These are phyloP conservation scores for Ricordea florida DNA, from an alignment of 92 coral and sea anemone genomes.

Conservation along the genomic window DNA sequence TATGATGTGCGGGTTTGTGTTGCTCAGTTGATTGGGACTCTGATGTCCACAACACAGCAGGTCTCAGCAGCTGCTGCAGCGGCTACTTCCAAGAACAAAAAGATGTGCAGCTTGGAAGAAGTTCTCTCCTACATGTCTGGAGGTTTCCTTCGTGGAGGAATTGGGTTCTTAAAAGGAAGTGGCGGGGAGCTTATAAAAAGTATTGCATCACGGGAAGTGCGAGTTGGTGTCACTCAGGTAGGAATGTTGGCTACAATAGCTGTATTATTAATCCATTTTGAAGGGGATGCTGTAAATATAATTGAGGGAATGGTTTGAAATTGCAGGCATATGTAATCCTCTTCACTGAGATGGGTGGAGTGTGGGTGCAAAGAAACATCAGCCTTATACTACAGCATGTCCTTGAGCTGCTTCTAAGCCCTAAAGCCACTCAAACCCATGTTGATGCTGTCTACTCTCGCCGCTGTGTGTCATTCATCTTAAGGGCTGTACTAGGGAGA, in stretches of 20 bases:
- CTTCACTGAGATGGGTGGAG: conserved; percentile 97
- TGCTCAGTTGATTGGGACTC: conserved; percentile 85
- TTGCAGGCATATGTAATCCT: conserved; percentile 88
- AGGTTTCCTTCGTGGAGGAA: conserved; percentile 96
- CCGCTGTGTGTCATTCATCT: conserved; percentile 90
- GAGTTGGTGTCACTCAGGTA: conserved; percentile 99
- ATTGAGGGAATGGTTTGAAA: not conserved
- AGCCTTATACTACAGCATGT: conserved; percentile 84
- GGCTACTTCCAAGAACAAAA: conserved; percentile 64
- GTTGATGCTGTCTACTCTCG: conserved; percentile 99
- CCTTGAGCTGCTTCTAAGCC: conserved; percentile 88
- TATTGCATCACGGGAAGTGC: conserved; percentile 87
- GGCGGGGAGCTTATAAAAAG: conserved; percentile 95
- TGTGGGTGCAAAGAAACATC: conserved; percentile 92
- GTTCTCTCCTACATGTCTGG: conserved; percentile 91
- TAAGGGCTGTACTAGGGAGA: conserved; percentile 90
- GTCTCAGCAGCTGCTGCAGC: conserved; percentile 48
- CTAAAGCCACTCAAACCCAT: conserved; percentile 97
- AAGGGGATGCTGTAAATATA: not conserved
- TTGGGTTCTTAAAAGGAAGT: conserved; percentile 94
- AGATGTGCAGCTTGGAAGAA: conserved; percentile 75
- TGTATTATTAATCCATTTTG: not conserved
- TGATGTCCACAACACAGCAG: conserved; percentile 93
- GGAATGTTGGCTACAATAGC: not conserved
- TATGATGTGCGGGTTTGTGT: conserved; percentile 97